Evolutionary conservation across 2,113 vertebrate species (phyloP), one percentile per base, ranked within the genome.

Genomic region (Galemys pyrenaicus): DNA sequence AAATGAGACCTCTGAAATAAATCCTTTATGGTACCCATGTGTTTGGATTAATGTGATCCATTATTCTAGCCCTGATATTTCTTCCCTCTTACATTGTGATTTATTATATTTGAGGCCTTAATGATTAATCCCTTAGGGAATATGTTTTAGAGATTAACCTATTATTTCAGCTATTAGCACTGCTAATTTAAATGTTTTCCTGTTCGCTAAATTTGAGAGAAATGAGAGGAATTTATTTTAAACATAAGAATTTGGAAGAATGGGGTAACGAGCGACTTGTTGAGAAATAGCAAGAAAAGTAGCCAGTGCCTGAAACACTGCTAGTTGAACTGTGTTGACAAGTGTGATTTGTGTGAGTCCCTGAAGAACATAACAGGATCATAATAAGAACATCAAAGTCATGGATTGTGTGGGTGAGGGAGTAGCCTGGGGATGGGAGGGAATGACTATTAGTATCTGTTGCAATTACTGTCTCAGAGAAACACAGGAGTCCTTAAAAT

Each of bases 1-100:
- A 95, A n/a, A 95, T 64, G 86, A 95, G 70, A 41, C 62, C 91
- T 80, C 70, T 91, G 39, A 89, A 96, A 89, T 87, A 73, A 91
- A 94, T 67, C 41, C 68, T 96, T 92, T 89, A 89, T 85, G 54
- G 30, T 49, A 37, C 67, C 85, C 92, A 51, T 82, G 95, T 85
- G 96, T 95, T 84, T 62, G 70, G 51, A 35, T 78, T 37, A 46
- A 89, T 89, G n/a, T 16, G 26, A 79, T 84, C 67, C 73, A n/a
- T 88, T 70, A 83, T 71, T 92, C 77, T 94, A 90, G 83, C 62
- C 80, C 83, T 28, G 46, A 6, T 64, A 90, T 58, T 82, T 46
- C 41, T 96, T 83, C 60, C 37, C n/a, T 75, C 60, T 92, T 62
- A 56, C 9, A 9, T 6, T n/a, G 16, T 79, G 91, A 94, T 96